Evolutionary conservation across 2,888 invertebrate species (phyloP), one percentile per base, ranked within the genome.

Genomic region (Amblyjoppa fuscipennis): DNA sequence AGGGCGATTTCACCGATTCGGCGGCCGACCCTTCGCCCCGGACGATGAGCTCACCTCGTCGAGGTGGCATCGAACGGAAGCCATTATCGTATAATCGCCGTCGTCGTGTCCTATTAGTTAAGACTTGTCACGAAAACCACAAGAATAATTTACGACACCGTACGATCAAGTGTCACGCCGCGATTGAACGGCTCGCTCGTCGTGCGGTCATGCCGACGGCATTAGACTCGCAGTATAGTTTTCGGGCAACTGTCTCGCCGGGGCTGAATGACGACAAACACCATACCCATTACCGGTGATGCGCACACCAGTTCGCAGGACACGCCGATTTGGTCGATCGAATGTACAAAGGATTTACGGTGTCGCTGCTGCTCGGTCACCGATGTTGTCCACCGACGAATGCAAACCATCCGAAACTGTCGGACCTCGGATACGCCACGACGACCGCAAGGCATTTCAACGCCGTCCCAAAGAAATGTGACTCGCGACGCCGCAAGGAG

Each of bases 401-500:
- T 71, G 6, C 13, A 38, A 64, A 79, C 82, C 64, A 71, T 59
- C 79, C 70, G 45, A 13, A 64, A 77, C 11, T 13, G 61, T 45
- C 61, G 11, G 25, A 59, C 41, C 41, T 69, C 61, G 49, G 76
- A 66, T 66, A 51, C 51, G 64, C 68, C 70, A 56, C 25, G 61
- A 56, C 25, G 61, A 73, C 68, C 71, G 84, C 74, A 78, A 81
- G 74, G 85, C 75, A 83, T 91, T 90, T 89, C 89, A 90, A 91
- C 86, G 83, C 83, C 86, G 73, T 81, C 73, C 34, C 88, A 90
- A 91, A 91, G 91, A 91, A 91, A 86, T 91, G 88, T 92, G 91
- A 91, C 90, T 89, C 86, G 85, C 81, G 68, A 87, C 34, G 34
- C 64, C 64, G 64, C 64, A 64, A 25, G 34, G 31, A 64, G 64